Conservation (phyloP, 2,888 invertebrate species). For the Bembecia ichneumoniformis region DNA sequence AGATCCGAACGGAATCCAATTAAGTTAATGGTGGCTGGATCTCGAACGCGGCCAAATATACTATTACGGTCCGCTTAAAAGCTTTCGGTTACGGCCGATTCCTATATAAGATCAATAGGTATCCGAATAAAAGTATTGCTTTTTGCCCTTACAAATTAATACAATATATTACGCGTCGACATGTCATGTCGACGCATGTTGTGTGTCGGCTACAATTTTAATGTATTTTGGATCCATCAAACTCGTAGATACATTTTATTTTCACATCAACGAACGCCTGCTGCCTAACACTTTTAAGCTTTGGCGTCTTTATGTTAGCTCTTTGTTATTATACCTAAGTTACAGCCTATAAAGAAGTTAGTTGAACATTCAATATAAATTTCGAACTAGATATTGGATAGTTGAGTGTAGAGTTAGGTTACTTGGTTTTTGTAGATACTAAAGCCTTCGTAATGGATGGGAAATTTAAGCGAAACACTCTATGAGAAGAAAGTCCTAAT, state of each 20-base stretch:
- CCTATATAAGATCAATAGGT: slow-evolving; percentile 18
- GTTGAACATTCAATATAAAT: too few species aligned
- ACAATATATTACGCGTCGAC: too few species aligned
- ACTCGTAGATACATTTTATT: neutral
- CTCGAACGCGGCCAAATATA: slow-evolving; percentile 21
- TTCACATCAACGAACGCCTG: neutral
- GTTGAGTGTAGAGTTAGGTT: too few species aligned
- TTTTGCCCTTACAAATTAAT: slow-evolving; percentile 7
- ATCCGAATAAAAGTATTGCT: slow-evolving; percentile 17
- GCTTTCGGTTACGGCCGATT: slow-evolving; percentile 24
- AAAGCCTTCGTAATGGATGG: too few species aligned
- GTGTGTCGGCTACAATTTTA: slow-evolving; percentile 1
- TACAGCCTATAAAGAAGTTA: too few species aligned
- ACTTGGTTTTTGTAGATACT: too few species aligned
- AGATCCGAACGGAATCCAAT: slow-evolving; percentile 31
- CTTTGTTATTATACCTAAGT: too few species aligned
- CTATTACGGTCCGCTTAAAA: slow-evolving; percentile 26
- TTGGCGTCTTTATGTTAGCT: too few species aligned
- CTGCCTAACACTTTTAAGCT: neutral
- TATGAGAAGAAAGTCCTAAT: too few species aligned
- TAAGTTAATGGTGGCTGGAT: slow-evolving; percentile 24
- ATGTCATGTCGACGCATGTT: slow-evolving; percentile 9
- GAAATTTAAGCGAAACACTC: too few species aligned
- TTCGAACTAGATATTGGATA: too few species aligned
- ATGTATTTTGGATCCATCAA: neutral